phyloP scores from a whole-genome alignment of 2,113 vertebrate species.

The Notechis scutatus region DNA sequence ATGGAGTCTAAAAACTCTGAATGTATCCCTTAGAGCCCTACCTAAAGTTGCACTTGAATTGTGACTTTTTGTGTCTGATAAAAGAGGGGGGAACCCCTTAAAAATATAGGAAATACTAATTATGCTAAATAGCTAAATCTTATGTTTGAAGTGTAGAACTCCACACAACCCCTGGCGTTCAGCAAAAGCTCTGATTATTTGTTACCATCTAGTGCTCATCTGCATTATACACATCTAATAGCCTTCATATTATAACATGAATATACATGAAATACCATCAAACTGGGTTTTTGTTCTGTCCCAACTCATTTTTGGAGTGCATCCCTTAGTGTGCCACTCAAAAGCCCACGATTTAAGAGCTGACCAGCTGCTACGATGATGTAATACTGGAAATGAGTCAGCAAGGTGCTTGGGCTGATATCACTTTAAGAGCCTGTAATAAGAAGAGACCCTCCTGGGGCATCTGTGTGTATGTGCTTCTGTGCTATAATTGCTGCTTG shows the following conservation, averaged over 20 bases:
- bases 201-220: background rate
- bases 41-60: background rate
- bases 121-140: background rate
- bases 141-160: background rate
- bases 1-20: background rate
- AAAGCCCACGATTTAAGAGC: background rate
- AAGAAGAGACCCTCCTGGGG: too few relatives aligned
- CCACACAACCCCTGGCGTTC: background rate
- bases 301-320: background rate
- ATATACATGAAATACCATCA: background rate
- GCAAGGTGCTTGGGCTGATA: too few relatives aligned
- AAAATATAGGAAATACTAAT: background rate
- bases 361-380: too few relatives aligned
- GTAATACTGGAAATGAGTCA: too few relatives aligned
- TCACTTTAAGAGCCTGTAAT: too few relatives aligned
- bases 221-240: background rate
- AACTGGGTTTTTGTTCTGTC: background rate
- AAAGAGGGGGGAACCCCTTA: background rate
- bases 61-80: background rate
- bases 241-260: background rate
- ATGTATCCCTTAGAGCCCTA: background rate
- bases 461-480: too few relatives aligned
- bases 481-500: too few relatives aligned
- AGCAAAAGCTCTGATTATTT: background rate
- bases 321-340: background rate